Evolutionary conservation across 2,113 vertebrate species (phyloP).

Genomic region (Alectura lathami): DNA sequence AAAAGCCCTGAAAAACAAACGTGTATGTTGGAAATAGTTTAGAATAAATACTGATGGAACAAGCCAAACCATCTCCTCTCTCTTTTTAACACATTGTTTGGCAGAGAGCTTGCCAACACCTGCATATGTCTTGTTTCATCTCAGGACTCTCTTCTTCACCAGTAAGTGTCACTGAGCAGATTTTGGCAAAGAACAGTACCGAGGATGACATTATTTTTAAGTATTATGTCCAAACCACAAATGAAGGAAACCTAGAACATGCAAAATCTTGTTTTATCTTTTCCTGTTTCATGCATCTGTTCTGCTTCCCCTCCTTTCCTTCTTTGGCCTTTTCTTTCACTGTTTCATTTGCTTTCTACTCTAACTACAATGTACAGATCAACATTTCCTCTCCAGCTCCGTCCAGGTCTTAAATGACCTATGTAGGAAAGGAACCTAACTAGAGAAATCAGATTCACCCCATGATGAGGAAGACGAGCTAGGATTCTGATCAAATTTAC

Average conservation of each 20-base stretch:
- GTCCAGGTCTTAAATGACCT: not conserved
- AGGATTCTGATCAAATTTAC: not conserved
- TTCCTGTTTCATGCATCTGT: not conserved
- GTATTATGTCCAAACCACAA: not conserved
- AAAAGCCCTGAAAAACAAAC: not conserved
- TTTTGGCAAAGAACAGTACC: not conserved
- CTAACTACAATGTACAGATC: not conserved
- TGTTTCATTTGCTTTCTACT: not conserved
- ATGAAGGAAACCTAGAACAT: not conserved
- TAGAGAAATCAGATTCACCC: not conserved
- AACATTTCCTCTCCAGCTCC: not conserved
- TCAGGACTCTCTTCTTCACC: not conserved
- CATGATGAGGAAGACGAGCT: not conserved
- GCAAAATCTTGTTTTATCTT: not conserved
- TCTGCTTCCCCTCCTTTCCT: not conserved
- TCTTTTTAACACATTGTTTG: not conserved
- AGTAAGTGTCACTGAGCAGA: not conserved
- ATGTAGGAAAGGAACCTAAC: not conserved
- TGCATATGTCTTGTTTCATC: not conserved
- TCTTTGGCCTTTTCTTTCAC: not conserved
- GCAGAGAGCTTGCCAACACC: rapidly evolving
- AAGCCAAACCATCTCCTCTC: not conserved
- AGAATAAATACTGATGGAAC: not conserved
- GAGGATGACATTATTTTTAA: not conserved
- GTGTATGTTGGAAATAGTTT: not conserved